A percentile compares a stretch with the other conserved stretches of the same genome.
phyloP scores from a whole-genome alignment of 2,888 invertebrate genomes.

The Dicyrtomina minuta region DNA sequence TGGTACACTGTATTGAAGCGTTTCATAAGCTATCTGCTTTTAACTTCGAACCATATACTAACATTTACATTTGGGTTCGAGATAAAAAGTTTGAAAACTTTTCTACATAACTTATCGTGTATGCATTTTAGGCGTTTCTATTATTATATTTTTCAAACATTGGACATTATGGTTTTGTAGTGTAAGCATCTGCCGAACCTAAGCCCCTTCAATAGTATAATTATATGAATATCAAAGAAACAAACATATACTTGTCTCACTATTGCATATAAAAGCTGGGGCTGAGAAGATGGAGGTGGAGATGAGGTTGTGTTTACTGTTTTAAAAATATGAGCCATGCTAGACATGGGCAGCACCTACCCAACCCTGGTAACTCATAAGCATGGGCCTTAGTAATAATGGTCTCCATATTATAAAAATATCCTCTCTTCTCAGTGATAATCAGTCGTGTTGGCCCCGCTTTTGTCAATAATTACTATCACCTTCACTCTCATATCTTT shows the following conservation, averaged over 20 bases:
- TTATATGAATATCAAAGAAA: too few species aligned
- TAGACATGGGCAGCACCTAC: too few species aligned
- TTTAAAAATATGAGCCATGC: not conserved
- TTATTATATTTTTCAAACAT: not conserved
- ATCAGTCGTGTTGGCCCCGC: slow-evolving; percentile 21
- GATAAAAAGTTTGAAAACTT: slow-evolving; percentile 7
- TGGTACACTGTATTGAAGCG: too few species aligned
- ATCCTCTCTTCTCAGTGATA: not conserved
- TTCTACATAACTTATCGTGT: not conserved
- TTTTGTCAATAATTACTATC: slow-evolving; percentile 30
- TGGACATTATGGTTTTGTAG: not conserved
- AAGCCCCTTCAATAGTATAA: not conserved
- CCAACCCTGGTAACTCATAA: too few species aligned
- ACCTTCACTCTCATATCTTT: slow-evolving; percentile 22
- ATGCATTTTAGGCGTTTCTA: slow-evolving; percentile 28
- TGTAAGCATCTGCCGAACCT: slow-evolving; percentile 10
- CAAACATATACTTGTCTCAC: too few species aligned
- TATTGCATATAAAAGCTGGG: too few species aligned
- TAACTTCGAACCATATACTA: too few species aligned
- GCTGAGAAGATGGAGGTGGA: not conserved
- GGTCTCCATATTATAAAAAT: not conserved
- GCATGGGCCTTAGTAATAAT: too few species aligned
- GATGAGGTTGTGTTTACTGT: not conserved
- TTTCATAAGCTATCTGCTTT: too few species aligned
- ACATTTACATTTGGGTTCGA: not conserved